Conservation (phyloP, 2,113 vertebrate species). For the Phycodurus eques region DNA sequence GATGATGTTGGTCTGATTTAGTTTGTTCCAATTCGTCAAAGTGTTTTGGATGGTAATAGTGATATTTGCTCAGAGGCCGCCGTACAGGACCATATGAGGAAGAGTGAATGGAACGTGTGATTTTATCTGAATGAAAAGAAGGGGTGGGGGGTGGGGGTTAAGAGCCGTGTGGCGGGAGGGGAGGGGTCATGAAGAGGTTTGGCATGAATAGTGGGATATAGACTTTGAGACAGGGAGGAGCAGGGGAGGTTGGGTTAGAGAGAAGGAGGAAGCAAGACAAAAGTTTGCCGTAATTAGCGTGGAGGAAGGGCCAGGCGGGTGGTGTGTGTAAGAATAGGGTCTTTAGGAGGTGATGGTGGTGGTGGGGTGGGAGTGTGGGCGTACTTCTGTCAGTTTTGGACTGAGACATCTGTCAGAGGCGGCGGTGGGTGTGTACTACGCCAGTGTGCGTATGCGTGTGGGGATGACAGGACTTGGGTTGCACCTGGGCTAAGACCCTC, state of each 20-base stretch:
- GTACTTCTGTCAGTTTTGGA: conserved; percentile 71
- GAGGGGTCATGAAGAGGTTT: conserved; percentile 43
- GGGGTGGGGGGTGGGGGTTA: conserved; percentile 22
- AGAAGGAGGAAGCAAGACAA: conserved; percentile 69
- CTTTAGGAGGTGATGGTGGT: conserved; percentile 52
- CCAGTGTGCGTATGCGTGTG: conserved; percentile 29
- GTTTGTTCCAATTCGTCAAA: conserved; percentile 3
- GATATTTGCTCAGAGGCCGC: conserved; percentile 32
- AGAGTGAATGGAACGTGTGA: conserved; percentile 52
- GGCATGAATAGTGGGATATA: conserved; percentile 55
- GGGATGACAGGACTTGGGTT: conserved; percentile 47
- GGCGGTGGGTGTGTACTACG: conserved; percentile 39
- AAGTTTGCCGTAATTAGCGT: conserved; percentile 71
- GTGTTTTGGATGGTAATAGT: neutral
- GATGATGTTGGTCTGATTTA: conserved; percentile 3
- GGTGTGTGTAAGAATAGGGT: conserved; percentile 47
- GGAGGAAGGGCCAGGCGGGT: conserved; percentile 62
- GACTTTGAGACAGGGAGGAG: conserved; percentile 62
- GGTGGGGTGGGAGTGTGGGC: conserved; percentile 50
- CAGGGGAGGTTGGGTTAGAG: conserved; percentile 46
- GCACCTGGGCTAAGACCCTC: conserved; percentile 63
- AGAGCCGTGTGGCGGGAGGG: conserved; percentile 35
- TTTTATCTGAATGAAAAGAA: conserved; percentile 51
- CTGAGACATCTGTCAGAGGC: conserved; percentile 74
- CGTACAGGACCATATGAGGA: conserved; percentile 26